These are phyloP conservation scores for Acestrorhynchus altus DNA, from an alignment of 2,797 vertebrate species.

Conservation along the genomic window DNA sequence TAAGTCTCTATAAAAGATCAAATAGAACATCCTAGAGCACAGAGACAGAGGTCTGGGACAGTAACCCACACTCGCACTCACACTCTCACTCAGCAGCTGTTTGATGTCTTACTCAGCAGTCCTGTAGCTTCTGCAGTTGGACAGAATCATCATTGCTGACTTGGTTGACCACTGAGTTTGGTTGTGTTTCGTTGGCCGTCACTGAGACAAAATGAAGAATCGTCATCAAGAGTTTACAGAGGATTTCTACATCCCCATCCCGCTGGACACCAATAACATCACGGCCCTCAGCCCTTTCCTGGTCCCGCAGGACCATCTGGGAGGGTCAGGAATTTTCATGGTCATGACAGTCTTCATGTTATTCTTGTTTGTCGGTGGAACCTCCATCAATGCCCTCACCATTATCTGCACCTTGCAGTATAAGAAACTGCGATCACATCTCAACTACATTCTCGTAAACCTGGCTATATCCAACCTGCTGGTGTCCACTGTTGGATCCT, in stretches of 20 bases:
- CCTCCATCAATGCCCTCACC: constrained; percentile 77
- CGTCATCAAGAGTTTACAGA: constrained; percentile 69
- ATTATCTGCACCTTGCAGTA: constrained; percentile 75
- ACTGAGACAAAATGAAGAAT: constrained; percentile 61
- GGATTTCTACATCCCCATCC: constrained; percentile 80
- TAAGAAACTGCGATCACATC: constrained; percentile 82
- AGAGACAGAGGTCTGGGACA: neutral
- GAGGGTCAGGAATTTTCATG: constrained; percentile 67
- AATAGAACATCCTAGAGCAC: neutral
- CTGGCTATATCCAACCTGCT: constrained; percentile 78
- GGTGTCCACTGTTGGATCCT: constrained; percentile 75
- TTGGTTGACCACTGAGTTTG: no score
- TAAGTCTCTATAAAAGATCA: constrained; percentile 70
- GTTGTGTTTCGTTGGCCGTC: neutral
- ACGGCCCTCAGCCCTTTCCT: constrained; percentile 78
- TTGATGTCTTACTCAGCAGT: neutral
- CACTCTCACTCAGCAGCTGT: neutral
- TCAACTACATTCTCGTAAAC: constrained; percentile 87
- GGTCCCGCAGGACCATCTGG: constrained; percentile 83
- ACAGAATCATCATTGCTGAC: neutral
- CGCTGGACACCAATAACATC: constrained; percentile 76
- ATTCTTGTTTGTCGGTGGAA: constrained; percentile 67
- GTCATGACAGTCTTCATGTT: constrained; percentile 79
- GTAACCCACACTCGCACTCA: neutral
- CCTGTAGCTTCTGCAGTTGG: neutral